Evolutionary conservation across 2,797 vertebrate genomes (phyloP).

Genomic region (Sternarchorhynchus goeldii): DNA sequence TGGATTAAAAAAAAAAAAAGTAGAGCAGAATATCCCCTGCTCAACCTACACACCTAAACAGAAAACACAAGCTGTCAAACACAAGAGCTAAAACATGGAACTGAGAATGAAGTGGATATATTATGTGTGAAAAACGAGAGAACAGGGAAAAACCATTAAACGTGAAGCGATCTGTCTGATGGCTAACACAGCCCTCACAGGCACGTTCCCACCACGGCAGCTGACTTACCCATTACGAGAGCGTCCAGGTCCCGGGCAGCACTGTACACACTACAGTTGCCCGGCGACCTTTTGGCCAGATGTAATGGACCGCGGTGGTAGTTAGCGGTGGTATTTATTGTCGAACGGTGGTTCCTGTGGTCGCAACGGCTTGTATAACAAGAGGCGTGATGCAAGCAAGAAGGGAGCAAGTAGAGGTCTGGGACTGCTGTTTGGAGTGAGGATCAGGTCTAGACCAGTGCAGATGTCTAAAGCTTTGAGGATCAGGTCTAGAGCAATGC

Average conservation of each 20-base stretch:
- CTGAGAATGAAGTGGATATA: slow-evolving; percentile 3
- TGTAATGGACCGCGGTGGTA: slow-evolving; percentile 37
- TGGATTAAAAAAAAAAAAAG: not conserved
- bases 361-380: slow-evolving; percentile 27
- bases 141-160: slow-evolving; percentile 41
- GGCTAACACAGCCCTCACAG: slow-evolving; percentile 25
- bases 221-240: slow-evolving; percentile 47
- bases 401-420: slow-evolving; percentile 29
- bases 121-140: not conserved
- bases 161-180: slow-evolving; percentile 41
- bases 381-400: slow-evolving; percentile 16
- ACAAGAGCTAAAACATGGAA: slow-evolving; percentile 44
- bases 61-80: not conserved
- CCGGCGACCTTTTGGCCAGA: not conserved
- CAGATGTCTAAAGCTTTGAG: not conserved
- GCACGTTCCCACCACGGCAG: slow-evolving; percentile 32
- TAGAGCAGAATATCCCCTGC: not conserved
- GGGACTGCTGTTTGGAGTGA: not conserved
- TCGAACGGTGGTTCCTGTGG: slow-evolving; percentile 25
- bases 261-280: slow-evolving; percentile 5
- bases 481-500: not conserved
- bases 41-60: not conserved
- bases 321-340: slow-evolving; percentile 50
- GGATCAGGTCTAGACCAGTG: not conserved
- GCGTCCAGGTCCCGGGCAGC: slow-evolving; percentile 22